Evolutionary conservation across 1,140 invertebrate species (phyloP).

Genomic region (Cotesia chilonis): DNA sequence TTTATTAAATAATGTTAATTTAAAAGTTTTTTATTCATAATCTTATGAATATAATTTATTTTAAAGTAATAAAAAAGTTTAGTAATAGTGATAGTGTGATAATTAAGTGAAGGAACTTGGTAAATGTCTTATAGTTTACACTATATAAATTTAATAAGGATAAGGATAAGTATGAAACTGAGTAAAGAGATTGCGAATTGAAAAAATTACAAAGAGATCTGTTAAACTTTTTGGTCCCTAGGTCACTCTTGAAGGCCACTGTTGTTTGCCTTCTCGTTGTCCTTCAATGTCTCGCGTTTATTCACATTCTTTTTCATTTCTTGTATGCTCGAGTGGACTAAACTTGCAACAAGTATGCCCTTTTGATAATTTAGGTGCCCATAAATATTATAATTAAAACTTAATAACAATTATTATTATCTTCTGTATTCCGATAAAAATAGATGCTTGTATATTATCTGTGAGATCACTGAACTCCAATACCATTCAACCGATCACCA

Average conservation of each 20-base stretch:
- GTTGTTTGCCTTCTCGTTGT: constrained; percentile 12
- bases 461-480: too few relatives aligned
- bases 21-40: neutral
- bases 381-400: too few relatives aligned
- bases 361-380: neutral
- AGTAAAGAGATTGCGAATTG: neutral
- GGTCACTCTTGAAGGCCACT: constrained; percentile 17
- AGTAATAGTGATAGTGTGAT: neutral
- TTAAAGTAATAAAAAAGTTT: constrained; percentile 6
- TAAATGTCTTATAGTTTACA: neutral
- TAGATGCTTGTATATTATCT: too few relatives aligned
- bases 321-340: neutral
- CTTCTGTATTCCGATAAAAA: too few relatives aligned
- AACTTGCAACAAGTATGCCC: neutral
- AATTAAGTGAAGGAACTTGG: neutral
- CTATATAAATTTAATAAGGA: too few relatives aligned
- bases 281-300: constrained; percentile 17
- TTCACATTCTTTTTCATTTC: neutral
- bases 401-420: too few relatives aligned
- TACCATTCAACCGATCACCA: too few relatives aligned
- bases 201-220: neutral
- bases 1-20: neutral
- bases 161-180: too few relatives aligned
- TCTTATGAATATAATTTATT: neutral
- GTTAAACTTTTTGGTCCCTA: constrained; percentile 9